These are phyloP conservation scores for Deilephila elpenor DNA, from an alignment of 2,888 invertebrate genomes.

Conservation along the genomic window DNA sequence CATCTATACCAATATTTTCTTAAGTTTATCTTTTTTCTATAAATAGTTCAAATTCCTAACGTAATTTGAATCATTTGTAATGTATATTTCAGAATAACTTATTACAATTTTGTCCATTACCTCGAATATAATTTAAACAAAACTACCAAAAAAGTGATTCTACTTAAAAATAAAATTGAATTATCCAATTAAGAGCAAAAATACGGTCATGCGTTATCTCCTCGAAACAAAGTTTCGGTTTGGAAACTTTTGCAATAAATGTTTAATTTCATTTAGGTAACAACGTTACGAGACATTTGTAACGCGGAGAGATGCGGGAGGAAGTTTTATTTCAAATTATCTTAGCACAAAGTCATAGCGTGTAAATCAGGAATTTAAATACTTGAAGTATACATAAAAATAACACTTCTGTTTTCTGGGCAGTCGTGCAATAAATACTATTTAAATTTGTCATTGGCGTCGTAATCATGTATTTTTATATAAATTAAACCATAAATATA, in stretches of 20 bases:
- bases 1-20: too few relatives aligned
- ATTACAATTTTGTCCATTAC: too few relatives aligned
- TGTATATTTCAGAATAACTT: too few relatives aligned
- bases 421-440: too few relatives aligned
- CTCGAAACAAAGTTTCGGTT: conserved; percentile 41
- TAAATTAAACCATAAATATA: too few relatives aligned
- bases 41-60: too few relatives aligned
- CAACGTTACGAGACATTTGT: conserved; percentile 52
- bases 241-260: conserved; percentile 58
- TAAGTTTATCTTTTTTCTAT: too few relatives aligned
- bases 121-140: background rate
- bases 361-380: background rate
- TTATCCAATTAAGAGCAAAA: conserved; percentile 35
- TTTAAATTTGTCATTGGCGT: too few relatives aligned
- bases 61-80: too few relatives aligned
- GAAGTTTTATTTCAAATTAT: conserved; percentile 52
- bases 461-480: too few relatives aligned
- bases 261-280: conserved; percentile 59
- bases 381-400: too few relatives aligned
- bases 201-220: conserved; percentile 43
- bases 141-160: background rate
- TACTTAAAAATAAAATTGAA: conserved; percentile 20
- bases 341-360: conserved; percentile 1
- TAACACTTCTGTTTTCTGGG: too few relatives aligned
- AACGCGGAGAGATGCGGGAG: conserved; percentile 45